These are phyloP conservation scores for Calcarius lapponicus DNA, from an alignment of 2,797 vertebrate species.

Conservation along the genomic window DNA sequence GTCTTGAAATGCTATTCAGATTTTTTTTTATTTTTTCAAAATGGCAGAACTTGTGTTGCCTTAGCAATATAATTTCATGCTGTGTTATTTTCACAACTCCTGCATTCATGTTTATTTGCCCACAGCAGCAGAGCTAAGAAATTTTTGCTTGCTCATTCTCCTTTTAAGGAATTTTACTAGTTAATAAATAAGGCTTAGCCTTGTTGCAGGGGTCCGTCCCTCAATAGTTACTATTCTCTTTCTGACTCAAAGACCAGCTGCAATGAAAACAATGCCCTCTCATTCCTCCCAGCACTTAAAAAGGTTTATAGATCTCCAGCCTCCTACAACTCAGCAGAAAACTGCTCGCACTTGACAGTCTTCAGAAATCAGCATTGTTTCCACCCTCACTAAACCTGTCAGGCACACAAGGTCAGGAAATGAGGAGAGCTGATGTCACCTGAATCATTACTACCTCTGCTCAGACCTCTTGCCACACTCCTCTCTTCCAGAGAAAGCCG, in stretches of 20 bases:
- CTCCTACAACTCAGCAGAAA: conserved; percentile 79
- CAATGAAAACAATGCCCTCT: conserved; percentile 67
- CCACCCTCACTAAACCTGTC: conserved; percentile 53
- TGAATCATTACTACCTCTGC: conserved; percentile 45
- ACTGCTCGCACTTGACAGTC: conserved; percentile 73
- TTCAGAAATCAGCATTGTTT: conserved; percentile 70
- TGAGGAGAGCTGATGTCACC: conserved; percentile 37
- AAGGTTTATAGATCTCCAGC: conserved; percentile 79
- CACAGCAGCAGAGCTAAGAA: conserved; percentile 16
- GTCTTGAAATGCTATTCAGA: neutral
- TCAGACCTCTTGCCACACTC: neutral
- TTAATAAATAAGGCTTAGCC: conserved; percentile 67
- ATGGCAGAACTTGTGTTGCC: neutral
- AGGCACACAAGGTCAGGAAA: conserved; percentile 69
- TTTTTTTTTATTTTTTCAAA: neutral
- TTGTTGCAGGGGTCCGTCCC: conserved; percentile 18
- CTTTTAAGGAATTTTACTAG: conserved; percentile 70
- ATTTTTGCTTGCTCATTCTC: conserved; percentile 62
- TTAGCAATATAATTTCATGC: conserved; percentile 4
- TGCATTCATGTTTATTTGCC: neutral
- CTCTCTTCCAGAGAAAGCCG: conserved; percentile 24
- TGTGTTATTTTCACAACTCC: neutral
- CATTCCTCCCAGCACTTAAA: conserved; percentile 68
- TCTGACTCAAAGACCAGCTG: conserved; percentile 53
- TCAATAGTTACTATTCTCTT: conserved; percentile 55